These are phyloP conservation scores for Orchestes rusci DNA, from an alignment of 2,888 invertebrate genomes.

Conservation along the genomic window DNA sequence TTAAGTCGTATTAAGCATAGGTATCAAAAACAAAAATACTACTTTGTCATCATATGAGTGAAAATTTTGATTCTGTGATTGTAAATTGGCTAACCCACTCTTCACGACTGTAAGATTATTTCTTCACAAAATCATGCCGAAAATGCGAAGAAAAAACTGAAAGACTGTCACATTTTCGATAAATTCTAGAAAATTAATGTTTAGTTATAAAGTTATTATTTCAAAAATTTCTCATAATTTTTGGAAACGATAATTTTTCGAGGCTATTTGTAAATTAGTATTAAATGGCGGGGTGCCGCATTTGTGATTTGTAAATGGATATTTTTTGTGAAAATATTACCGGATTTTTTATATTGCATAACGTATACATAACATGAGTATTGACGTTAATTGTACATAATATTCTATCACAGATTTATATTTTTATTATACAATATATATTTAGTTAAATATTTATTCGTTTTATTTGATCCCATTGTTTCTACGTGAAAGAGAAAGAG, in stretches of 20 bases:
- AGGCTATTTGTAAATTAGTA: too few species aligned
- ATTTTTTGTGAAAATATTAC: not conserved
- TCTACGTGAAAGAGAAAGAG: too few species aligned
- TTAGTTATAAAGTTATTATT: not conserved
- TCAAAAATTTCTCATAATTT: not conserved
- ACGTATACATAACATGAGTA: not conserved
- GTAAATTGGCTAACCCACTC: conserved; percentile 6
- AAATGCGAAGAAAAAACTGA: conserved; percentile 17
- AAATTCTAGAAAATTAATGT: conserved; percentile 2
- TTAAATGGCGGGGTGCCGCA: too few species aligned
- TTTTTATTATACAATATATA: too few species aligned
- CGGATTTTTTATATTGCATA: not conserved
- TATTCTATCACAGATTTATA: conserved; percentile 10
- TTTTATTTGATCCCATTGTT: too few species aligned
- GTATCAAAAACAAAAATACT: too few species aligned
- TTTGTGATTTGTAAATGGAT: not conserved
- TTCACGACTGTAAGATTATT: conserved; percentile 1
- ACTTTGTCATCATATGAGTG: too few species aligned
- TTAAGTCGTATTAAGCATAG: too few species aligned
- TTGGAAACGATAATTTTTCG: not conserved
- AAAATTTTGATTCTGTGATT: conserved; percentile 3
- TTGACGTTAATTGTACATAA: conserved; percentile 13
- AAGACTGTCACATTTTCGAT: conserved; percentile 19
- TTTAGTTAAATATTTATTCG: too few species aligned
- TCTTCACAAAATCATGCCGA: conserved; percentile 6